phyloP scores from a whole-genome alignment of 2,113 vertebrate species.

The Lamprologus ornatipinnis region DNA sequence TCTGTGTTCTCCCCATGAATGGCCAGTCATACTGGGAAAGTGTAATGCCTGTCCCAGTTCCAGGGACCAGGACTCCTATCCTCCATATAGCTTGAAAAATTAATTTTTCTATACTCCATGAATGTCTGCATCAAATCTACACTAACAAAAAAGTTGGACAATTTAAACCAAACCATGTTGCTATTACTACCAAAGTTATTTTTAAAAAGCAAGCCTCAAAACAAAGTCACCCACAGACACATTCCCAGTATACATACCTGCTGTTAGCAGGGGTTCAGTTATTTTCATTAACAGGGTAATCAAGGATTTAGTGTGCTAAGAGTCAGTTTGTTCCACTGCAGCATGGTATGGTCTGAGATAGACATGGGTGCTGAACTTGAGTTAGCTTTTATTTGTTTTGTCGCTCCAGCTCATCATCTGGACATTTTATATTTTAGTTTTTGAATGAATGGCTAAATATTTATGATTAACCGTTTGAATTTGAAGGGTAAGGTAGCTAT shows the following conservation, averaged over 20 bases:
- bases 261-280: not conserved
- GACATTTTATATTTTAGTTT: not conserved
- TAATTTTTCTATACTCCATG: rapidly evolving
- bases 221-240: not conserved
- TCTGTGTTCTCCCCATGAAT: not conserved
- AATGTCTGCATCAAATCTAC: not conserved
- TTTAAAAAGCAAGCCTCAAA: not conserved
- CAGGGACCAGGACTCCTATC: not conserved
- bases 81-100: not conserved
- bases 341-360: not conserved
- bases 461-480: not conserved
- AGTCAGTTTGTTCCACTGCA: not conserved
- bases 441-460: not conserved
- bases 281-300: not conserved
- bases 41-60: not conserved
- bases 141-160: not conserved
- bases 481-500: not conserved
- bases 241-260: not conserved
- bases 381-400: not conserved
- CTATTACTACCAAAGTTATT: not conserved
- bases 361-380: not conserved
- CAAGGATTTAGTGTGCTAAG: not conserved
- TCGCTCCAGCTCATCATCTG: not conserved
- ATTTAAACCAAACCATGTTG: not conserved
- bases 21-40: not conserved